Percentiles rank a stretch among this genome's conserved stretches.
Evolutionary conservation across 2,113 vertebrate genomes (phyloP).

Genomic region (Campylomormyrus tamandua): DNA sequence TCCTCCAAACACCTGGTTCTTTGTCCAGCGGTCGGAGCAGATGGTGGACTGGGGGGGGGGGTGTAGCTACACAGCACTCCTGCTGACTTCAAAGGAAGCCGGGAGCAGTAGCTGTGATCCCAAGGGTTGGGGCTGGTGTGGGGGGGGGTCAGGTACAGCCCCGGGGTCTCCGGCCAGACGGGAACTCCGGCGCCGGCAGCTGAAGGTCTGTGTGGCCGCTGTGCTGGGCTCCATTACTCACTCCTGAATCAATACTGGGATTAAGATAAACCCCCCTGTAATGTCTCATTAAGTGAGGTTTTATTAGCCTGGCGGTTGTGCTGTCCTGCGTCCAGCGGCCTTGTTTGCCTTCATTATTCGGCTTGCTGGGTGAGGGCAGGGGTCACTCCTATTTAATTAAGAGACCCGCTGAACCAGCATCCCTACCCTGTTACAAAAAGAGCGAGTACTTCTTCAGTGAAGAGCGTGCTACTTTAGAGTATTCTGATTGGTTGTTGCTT

Average conservation of each 20-base stretch:
- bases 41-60: slow-evolving; percentile 12
- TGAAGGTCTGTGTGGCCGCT: neutral
- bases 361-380: neutral
- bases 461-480: neutral
- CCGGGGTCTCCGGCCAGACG: neutral
- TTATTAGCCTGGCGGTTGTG: neutral
- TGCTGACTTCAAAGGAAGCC: slow-evolving; percentile 50
- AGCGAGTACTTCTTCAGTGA: neutral
- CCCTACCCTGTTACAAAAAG: neutral
- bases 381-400: neutral
- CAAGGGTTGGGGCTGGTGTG: slow-evolving; percentile 35
- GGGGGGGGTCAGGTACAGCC: neutral
- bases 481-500: neutral
- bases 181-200: neutral
- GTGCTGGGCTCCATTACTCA: slow-evolving; percentile 1
- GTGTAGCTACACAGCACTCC: slow-evolving; percentile 26
- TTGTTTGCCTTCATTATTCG: slow-evolving; percentile 1
- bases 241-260: neutral
- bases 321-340: neutral
- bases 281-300: neutral
- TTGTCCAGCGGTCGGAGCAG: slow-evolving; percentile 41
- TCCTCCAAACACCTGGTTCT: slow-evolving; percentile 44
- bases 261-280: neutral
- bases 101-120: slow-evolving; percentile 26
- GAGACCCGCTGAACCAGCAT: neutral